Conservation (phyloP, 2,888 invertebrate genomes). For the Aricia artaxerxes region DNA sequence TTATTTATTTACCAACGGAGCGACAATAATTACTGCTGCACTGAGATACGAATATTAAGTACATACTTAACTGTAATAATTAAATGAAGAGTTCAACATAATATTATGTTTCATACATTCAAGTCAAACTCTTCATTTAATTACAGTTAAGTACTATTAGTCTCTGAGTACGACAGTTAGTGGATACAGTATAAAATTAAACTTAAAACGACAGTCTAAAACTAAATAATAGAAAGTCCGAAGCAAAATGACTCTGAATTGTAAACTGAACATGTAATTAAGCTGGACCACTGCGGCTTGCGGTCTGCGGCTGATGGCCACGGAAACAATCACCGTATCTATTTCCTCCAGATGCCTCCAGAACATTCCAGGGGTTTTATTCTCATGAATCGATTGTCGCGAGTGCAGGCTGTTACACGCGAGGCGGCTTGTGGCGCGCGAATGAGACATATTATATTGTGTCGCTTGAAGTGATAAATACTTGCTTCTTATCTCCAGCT, state of each 20-base stretch:
- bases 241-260: not conserved
- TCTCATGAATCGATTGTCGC: not conserved
- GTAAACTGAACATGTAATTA: not conserved
- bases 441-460: not conserved
- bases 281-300: not conserved
- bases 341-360: not conserved
- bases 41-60: no score
- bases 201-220: no score
- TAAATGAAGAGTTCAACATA: no score
- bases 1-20: no score
- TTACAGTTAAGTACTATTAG: no score
- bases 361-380: not conserved
- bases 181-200: not conserved
- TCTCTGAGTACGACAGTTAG: no score
- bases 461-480: not conserved
- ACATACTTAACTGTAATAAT: no score
- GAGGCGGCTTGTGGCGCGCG: not conserved
- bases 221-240: no score
- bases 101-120: no score
- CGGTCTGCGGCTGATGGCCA: not conserved
- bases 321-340: constrained; percentile 24
- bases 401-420: not conserved
- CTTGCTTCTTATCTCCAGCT: no score
- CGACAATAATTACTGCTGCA: no score
- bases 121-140: no score